Evolutionary conservation across 1,140 invertebrate genomes (phyloP).

Genomic region (Bemisia tabaci): DNA sequence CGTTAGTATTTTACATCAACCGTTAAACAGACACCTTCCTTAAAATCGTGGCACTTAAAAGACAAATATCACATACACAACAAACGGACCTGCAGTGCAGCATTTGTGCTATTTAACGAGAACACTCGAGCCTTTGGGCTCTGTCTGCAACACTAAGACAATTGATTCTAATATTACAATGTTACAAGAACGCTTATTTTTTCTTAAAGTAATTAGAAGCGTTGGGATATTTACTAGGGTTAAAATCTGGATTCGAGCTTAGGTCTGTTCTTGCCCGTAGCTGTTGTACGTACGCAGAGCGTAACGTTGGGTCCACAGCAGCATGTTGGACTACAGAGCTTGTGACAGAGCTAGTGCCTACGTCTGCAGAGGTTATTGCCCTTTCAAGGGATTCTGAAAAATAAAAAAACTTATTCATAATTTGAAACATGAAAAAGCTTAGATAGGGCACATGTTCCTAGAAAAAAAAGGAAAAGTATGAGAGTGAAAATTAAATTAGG

Average conservation of each 20-base stretch:
- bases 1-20: no score
- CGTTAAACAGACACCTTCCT: no score
- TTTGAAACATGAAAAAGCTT: neutral
- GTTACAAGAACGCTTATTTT: neutral
- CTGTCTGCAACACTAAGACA: no score
- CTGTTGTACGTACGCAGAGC: slow-evolving; percentile 19
- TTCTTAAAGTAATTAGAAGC: slow-evolving; percentile 21
- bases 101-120: no score
- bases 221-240: slow-evolving; percentile 23
- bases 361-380: neutral
- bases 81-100: no score
- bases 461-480: neutral
- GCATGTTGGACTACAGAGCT: neutral
- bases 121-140: no score
- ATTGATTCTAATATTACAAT: no score
- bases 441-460: neutral
- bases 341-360: neutral
- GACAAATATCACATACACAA: no score
- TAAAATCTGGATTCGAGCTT: slow-evolving; percentile 21
- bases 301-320: slow-evolving; percentile 7
- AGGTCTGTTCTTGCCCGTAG: slow-evolving; percentile 15
- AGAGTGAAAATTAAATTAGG: neutral
- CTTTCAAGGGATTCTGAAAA: neutral
- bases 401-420: neutral
- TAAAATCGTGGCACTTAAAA: no score